Percentiles rank a stretch among this genome's conserved stretches.
Conservation (phyloP, 2,888 invertebrate species). For the Acholoe squamosa region DNA sequence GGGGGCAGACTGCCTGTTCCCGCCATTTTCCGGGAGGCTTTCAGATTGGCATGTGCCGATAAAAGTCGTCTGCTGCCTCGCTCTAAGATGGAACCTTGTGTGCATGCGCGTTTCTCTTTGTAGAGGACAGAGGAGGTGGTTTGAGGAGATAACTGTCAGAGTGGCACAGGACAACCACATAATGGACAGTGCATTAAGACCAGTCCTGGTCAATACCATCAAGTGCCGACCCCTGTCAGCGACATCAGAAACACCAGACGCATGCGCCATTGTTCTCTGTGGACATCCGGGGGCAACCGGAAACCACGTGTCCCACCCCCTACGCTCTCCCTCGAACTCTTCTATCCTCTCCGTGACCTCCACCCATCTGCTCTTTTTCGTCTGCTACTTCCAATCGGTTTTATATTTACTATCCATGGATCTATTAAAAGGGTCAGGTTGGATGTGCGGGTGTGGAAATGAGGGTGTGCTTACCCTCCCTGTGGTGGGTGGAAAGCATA, state of each 20-base stretch:
- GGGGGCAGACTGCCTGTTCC: background rate
- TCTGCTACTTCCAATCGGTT: background rate
- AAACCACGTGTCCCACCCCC: constrained; percentile 25
- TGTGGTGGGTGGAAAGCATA: background rate
- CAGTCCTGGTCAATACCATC: constrained; percentile 12
- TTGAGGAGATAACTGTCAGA: constrained; percentile 28
- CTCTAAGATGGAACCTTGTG: background rate
- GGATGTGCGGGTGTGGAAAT: background rate
- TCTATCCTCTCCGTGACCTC: background rate
- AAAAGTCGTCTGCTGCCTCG: background rate
- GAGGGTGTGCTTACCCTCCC: background rate
- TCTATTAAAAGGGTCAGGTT: background rate
- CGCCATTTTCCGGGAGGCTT: background rate
- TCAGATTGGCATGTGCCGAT: constrained; percentile 24
- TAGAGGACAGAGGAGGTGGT: background rate
- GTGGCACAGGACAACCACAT: background rate
- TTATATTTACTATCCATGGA: background rate
- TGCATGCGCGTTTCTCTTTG: background rate
- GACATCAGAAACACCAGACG: constrained; percentile 19
- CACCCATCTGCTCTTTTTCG: no score
- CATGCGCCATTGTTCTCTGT: constrained; percentile 4
- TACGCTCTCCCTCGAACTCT: background rate
- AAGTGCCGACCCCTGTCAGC: background rate
- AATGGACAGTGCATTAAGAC: constrained; percentile 20
- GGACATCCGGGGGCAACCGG: constrained; percentile 42